Evolutionary conservation across 2,113 vertebrate species (phyloP).

Genomic region (Otocyon megalotis): DNA sequence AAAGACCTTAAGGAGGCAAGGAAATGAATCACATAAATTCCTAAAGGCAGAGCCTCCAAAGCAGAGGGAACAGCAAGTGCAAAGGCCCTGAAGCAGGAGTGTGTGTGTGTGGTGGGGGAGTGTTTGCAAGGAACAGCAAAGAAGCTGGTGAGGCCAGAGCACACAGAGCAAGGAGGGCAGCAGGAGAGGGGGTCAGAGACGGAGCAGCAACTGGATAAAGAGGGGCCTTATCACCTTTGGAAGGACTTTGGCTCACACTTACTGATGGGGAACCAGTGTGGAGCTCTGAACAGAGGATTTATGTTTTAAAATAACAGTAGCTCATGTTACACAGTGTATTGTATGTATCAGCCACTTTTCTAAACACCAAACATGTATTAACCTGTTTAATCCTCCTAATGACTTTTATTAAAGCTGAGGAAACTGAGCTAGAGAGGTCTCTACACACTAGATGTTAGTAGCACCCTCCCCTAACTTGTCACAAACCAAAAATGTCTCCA

Average conservation of each 20-base stretch:
- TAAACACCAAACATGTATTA: background rate
- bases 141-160: rapidly evolving
- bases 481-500: background rate
- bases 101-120: no score
- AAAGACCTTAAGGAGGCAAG: background rate
- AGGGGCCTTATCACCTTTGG: background rate
- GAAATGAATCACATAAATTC: background rate
- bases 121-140: background rate
- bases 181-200: background rate
- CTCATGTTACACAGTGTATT: background rate
- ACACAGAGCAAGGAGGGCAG: background rate
- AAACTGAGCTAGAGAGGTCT: background rate
- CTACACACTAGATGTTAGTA: background rate
- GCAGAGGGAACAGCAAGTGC: background rate
- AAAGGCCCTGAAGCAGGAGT: background rate
- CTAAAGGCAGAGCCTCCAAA: background rate
- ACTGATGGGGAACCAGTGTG: background rate
- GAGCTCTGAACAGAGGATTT: background rate
- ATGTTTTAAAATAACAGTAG: background rate
- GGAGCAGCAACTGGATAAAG: background rate
- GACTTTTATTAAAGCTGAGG: background rate
- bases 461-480: background rate
- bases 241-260: background rate
- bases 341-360: background rate
- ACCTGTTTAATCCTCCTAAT: background rate